Conservation (phyloP, 2,797 vertebrate species). For the Halcyon badia region DNA sequence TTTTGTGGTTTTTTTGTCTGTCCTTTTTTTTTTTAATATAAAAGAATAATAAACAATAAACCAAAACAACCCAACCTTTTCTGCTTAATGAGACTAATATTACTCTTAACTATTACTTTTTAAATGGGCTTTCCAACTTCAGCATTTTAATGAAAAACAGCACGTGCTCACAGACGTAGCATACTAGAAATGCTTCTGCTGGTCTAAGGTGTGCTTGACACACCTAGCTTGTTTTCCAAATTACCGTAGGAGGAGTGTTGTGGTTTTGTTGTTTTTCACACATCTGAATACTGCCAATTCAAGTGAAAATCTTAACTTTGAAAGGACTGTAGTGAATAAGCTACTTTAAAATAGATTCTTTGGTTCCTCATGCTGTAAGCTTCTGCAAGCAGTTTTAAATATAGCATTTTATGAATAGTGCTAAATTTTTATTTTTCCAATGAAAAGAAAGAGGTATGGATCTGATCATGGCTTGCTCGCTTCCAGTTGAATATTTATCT, state of each 20-base stretch:
- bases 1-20: no score
- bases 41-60: neutral
- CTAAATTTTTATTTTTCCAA: neutral
- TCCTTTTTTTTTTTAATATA: no score
- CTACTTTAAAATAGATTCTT: neutral
- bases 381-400: neutral
- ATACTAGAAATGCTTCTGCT: constrained; percentile 1
- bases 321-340: neutral
- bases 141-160: constrained; percentile 15
- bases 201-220: constrained; percentile 1
- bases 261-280: neutral
- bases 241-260: neutral
- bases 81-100: neutral
- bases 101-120: neutral
- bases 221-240: neutral
- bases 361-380: neutral
- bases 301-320: constrained; percentile 9
- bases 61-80: neutral
- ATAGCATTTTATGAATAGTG: neutral
- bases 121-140: neutral
- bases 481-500: neutral
- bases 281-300: neutral
- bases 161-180: neutral
- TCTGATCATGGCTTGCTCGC: neutral
- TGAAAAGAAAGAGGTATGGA: neutral